A percentile compares a stretch with the other conserved stretches of the same genome.
Evolutionary conservation across 2,888 invertebrate species (phyloP).

Genomic region (Parnassius orleans): DNA sequence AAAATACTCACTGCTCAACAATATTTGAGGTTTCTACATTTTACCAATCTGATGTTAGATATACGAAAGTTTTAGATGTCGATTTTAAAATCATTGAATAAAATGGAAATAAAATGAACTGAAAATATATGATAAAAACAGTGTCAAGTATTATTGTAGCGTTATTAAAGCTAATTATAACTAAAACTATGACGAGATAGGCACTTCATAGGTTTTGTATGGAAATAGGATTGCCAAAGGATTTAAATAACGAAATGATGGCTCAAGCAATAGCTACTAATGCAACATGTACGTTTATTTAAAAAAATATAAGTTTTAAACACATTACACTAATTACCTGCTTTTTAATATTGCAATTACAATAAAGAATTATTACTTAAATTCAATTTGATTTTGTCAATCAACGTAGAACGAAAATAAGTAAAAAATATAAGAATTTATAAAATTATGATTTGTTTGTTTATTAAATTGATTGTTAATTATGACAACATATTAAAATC

Average conservation of each 20-base stretch:
- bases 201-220: slow-evolving; percentile 9
- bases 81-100: slow-evolving; percentile 39
- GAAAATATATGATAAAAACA: slow-evolving; percentile 54
- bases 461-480: too few relatives aligned
- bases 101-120: slow-evolving; percentile 73
- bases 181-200: slow-evolving; percentile 7
- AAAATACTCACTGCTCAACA: slow-evolving; percentile 34
- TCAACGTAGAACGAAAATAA: too few relatives aligned
- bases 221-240: background rate
- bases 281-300: too few relatives aligned
- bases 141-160: slow-evolving; percentile 54
- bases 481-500: too few relatives aligned
- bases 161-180: slow-evolving; percentile 40
- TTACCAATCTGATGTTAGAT: slow-evolving; percentile 27
- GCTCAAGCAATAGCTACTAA: too few relatives aligned
- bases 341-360: too few relatives aligned
- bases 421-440: too few relatives aligned
- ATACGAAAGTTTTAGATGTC: slow-evolving; percentile 45
- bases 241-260: background rate
- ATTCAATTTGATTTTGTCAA: too few relatives aligned
- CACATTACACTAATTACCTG: too few relatives aligned
- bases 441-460: too few relatives aligned
- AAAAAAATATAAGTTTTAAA: too few relatives aligned
- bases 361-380: too few relatives aligned
- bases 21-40: slow-evolving; percentile 36